Evolutionary conservation across 2,113 vertebrate genomes (phyloP).

Genomic region (Podilymbus podiceps): DNA sequence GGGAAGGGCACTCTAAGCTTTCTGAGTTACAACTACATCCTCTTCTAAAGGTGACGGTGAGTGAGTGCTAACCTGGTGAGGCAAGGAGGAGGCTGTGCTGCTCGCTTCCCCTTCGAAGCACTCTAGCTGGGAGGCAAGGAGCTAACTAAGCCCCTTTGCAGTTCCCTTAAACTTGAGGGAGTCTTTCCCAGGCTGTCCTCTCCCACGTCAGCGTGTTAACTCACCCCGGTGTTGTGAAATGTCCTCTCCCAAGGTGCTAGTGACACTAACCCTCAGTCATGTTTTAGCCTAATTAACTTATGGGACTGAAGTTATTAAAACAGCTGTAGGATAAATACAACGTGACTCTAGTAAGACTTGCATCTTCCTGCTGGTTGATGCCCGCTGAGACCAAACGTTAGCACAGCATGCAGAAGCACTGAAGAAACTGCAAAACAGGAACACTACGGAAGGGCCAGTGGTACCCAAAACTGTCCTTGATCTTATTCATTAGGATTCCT

Average conservation of each 20-base stretch:
- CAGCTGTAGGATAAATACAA: not conserved
- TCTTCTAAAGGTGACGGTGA: not conserved
- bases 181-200: not conserved
- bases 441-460: not conserved
- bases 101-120: rapidly evolving
- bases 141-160: not conserved
- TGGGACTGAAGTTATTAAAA: not conserved
- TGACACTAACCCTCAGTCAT: not conserved
- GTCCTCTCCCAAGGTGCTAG: not conserved
- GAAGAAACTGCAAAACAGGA: not conserved
- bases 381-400: not conserved
- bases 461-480: not conserved
- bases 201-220: not conserved
- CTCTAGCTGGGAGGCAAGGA: not conserved
- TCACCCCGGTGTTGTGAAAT: not conserved
- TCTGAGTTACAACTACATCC: not conserved
- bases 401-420: not conserved
- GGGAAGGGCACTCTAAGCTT: not conserved
- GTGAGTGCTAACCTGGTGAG: not conserved
- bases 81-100: not conserved
- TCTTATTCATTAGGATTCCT: not conserved
- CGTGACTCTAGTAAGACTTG: not conserved
- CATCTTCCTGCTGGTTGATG: not conserved
- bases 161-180: not conserved
- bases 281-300: not conserved